Conservation (phyloP, 1,140 invertebrate genomes). For the Caenorhabditis briggsae region DNA sequence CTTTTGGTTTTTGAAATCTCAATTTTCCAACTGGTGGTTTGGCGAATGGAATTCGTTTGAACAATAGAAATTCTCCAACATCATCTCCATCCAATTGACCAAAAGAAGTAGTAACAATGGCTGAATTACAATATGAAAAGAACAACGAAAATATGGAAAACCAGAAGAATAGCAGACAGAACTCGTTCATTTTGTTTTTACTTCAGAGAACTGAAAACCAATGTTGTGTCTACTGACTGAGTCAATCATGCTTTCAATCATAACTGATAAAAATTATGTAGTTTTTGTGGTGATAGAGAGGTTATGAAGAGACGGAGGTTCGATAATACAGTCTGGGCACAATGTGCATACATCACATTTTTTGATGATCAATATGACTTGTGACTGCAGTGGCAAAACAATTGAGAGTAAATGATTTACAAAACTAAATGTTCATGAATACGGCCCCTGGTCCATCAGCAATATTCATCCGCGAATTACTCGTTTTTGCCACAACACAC, state of each 20-base stretch:
- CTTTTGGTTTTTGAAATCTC: conserved; percentile 47
- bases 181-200: background rate
- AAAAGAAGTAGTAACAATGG: background rate
- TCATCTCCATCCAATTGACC: conserved; percentile 1
- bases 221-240: conserved; percentile 14
- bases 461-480: no score
- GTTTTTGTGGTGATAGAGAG: background rate
- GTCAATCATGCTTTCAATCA: background rate
- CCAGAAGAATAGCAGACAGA: background rate
- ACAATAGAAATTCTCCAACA: conserved; percentile 15
- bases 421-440: no score
- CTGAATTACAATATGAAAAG: conserved; percentile 10
- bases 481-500: no score
- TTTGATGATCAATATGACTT: background rate
- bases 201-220: background rate
- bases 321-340: background rate
- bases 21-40: conserved; percentile 45
- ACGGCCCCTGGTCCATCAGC: no score
- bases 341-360: conserved; percentile 18
- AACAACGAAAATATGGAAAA: background rate
- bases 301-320: background rate
- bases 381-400: background rate
- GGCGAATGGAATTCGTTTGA: conserved; percentile 57
- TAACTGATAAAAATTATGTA: conserved; percentile 16
- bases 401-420: no score